Base-by-base conservation (phyloP, 2,113 vertebrate genomes). In the Patagioenas fasciata region DNA sequence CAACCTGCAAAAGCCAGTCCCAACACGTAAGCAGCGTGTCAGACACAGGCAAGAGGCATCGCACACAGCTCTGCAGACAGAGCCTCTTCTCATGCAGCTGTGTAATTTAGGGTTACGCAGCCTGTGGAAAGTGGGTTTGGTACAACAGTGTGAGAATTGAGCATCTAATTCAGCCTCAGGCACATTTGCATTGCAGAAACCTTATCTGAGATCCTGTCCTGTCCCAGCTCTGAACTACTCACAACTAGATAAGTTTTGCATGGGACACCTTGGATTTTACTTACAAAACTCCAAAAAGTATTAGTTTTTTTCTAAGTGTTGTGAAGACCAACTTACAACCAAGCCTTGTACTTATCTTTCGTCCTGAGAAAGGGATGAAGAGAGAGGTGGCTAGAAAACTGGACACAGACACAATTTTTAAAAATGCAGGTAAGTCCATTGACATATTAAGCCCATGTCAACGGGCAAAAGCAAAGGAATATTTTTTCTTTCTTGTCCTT, bases 1-100 rank as follows among this genome's bases (percentile, higher is more conserved):
- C 8, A 58, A 2, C 10, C 15, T 3, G 3, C 7, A 75, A 56
- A 80, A 70, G 3, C 3, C 47, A 65, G 6, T 8, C 15, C 18
- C 29, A 56, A 15, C 25, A 28, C 1, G 1, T 5, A 11, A 40
- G 24, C 2, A 3, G 11, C 0, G 0, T 51, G 40, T 5, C 47
- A 66, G 24, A 50, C 26, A 13, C 54, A 34, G 20, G 8, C 38
- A 65, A 69, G 28, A 65, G 34, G 10, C 23, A 13, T n/a, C 50
- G 36, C 15, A 34, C 6, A 5, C 8, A 60, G 32, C 18, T 24
- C 24, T 29, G 32, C 24, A 65, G 28, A 24, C 28, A 56, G 34
- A 82, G 9, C 50, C 10, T 62, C 7, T 81, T 26, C 48, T 67
- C 15, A 1, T 32, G 25, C 4, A 42, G 3, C 42, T 20, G 3